phyloP scores from a whole-genome alignment of 2,113 vertebrate genomes.

The Crotophaga sulcirostris region DNA sequence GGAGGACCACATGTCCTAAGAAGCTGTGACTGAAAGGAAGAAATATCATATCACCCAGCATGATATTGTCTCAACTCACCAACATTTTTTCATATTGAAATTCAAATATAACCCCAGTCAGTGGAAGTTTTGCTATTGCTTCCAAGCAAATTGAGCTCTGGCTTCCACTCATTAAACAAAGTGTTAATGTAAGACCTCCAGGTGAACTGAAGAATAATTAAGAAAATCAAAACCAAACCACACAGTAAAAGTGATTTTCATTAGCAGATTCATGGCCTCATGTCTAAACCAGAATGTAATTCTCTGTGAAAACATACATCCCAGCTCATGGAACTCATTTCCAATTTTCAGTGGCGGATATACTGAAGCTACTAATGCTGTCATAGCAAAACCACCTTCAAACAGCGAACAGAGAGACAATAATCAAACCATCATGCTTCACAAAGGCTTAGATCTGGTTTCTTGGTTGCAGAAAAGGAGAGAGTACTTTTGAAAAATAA shows the following conservation, averaged over 20 bases:
- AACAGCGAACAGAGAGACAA: neutral
- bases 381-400: neutral
- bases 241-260: neutral
- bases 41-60: neutral
- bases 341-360: neutral
- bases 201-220: neutral
- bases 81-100: neutral
- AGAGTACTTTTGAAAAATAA: neutral
- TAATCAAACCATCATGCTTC: neutral
- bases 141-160: neutral
- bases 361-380: neutral
- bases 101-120: neutral
- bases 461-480: neutral
- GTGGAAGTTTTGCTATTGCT: conserved; percentile 20
- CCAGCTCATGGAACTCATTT: neutral
- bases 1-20: neutral
- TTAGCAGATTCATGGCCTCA: neutral
- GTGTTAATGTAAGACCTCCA: neutral
- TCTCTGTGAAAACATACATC: neutral
- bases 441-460: neutral
- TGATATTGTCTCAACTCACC: neutral
- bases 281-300: neutral
- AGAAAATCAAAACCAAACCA: conserved; percentile 6
- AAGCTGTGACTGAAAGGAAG: neutral
- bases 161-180: neutral